A percentile compares a stretch with the other conserved stretches of the same genome.
Evolutionary conservation across 1,140 invertebrate genomes (phyloP).

Genomic region (Leguminivora glycinivorella): DNA sequence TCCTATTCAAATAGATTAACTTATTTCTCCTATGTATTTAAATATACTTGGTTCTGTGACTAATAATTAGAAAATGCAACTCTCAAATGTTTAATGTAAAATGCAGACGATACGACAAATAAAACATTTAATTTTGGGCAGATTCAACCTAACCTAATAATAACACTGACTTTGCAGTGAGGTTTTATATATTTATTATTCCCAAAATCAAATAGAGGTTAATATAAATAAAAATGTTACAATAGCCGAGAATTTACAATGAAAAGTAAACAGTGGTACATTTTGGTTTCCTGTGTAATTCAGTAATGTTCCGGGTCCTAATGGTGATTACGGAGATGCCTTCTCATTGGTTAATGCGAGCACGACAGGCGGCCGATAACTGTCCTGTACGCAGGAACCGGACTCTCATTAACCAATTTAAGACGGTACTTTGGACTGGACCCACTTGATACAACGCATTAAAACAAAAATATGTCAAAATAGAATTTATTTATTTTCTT

Average conservation of each 20-base stretch:
- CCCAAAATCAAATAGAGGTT: too few species aligned
- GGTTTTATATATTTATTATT: too few species aligned
- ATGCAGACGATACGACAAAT: too few species aligned
- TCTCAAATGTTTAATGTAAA: too few species aligned
- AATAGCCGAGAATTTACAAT: background rate
- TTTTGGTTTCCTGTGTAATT: conserved; percentile 53
- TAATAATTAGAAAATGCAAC: too few species aligned
- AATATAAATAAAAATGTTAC: too few species aligned
- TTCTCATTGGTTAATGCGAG: conserved; percentile 58
- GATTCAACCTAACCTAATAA: too few species aligned
- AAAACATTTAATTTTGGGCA: too few species aligned
- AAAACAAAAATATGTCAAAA: conserved; percentile 46
- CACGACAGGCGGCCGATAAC: conserved; percentile 59
- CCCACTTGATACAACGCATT: conserved; percentile 37
- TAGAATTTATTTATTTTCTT: conserved; percentile 31
- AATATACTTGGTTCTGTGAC: too few species aligned
- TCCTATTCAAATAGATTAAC: too few species aligned
- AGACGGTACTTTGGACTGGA: conserved; percentile 62
- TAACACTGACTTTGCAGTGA: too few species aligned
- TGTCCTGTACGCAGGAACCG: conserved; percentile 57
- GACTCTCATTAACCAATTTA: conserved; percentile 68
- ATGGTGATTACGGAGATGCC: conserved; percentile 50
- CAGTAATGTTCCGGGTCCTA: conserved; percentile 53
- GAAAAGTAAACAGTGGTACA: conserved; percentile 28
- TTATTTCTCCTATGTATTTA: too few species aligned